A percentile compares a stretch with the other conserved stretches of the same genome.
Conservation (phyloP, 1,140 invertebrate genomes). For the Globodera ellingtonae region DNA sequence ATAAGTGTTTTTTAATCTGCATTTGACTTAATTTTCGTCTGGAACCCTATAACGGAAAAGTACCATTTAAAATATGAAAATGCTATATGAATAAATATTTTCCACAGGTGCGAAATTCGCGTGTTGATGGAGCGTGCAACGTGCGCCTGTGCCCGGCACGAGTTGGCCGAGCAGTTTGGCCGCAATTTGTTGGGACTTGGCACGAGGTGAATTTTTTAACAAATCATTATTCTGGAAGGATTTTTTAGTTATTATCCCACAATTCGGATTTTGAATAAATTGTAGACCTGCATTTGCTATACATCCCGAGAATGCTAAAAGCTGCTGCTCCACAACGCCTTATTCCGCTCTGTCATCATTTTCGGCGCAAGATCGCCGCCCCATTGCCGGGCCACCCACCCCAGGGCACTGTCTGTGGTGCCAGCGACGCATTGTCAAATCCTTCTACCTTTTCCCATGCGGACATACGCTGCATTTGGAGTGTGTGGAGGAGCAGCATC, state of each 20-base stretch:
- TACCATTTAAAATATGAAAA: too few species aligned
- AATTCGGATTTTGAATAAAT: not conserved
- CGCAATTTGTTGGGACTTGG: not conserved
- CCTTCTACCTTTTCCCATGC: conserved; percentile 24
- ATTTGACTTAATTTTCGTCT: too few species aligned
- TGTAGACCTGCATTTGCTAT: conserved; percentile 15
- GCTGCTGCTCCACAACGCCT: not conserved
- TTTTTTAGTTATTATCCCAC: too few species aligned
- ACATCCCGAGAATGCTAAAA: not conserved
- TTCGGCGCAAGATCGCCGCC: not conserved
- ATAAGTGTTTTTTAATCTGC: too few species aligned
- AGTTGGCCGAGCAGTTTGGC: not conserved
- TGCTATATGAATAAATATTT: not conserved
- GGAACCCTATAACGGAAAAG: too few species aligned
- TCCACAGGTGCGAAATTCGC: conserved; percentile 16
- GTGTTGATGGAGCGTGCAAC: conserved; percentile 18
- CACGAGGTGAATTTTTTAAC: conserved; percentile 13
- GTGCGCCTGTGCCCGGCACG: conserved; percentile 7
- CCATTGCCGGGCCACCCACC: not conserved
- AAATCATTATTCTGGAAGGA: not conserved
- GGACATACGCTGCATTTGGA: conserved; percentile 27
- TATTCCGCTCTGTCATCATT: not conserved
- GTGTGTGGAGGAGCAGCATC: conserved; percentile 18
- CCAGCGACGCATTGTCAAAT: conserved; percentile 14
- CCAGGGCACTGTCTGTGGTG: conserved; percentile 2